Evolutionary conservation across 2,797 vertebrate species (phyloP).

Genomic region (Bradypus variegatus): DNA sequence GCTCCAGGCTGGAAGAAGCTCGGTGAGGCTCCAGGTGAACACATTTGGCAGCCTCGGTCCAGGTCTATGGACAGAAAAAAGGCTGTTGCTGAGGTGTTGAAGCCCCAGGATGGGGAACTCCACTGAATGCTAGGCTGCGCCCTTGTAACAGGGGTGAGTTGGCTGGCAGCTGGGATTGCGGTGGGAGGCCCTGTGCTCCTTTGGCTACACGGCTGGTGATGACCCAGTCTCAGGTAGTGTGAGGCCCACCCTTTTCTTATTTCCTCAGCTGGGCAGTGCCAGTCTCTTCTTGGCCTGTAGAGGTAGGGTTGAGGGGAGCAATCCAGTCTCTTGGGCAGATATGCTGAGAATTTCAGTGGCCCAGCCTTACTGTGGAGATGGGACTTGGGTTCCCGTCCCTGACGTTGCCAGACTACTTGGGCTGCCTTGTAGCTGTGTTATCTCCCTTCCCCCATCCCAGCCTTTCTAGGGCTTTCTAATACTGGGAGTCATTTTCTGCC

Average conservation of each 20-base stretch:
- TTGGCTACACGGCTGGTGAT: background rate
- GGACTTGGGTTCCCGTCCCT: background rate
- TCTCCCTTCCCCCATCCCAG: background rate
- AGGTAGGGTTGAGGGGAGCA: background rate
- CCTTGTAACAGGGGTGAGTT: background rate
- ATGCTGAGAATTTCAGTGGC: background rate
- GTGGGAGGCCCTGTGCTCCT: background rate
- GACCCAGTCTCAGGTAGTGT: background rate
- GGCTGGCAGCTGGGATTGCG: background rate
- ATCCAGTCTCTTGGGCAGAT: background rate
- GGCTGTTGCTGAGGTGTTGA: background rate
- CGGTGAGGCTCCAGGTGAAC: background rate
- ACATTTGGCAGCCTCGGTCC: background rate
- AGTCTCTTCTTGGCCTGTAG: background rate
- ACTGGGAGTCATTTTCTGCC: slow-evolving; percentile 11
- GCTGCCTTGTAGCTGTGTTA: background rate
- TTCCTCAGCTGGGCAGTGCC: slow-evolving; percentile 42
- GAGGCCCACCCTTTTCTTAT: slow-evolving; percentile 21
- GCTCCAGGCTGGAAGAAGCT: background rate
- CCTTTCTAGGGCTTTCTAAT: background rate
- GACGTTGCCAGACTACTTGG: background rate
- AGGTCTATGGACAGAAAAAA: background rate
- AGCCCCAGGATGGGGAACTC: background rate
- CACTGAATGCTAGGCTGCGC: background rate
- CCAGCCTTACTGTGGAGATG: background rate